These are phyloP conservation scores for Hydrotaea cyrtoneurina DNA, from an alignment of 2,888 invertebrate genomes.

Conservation along the genomic window DNA sequence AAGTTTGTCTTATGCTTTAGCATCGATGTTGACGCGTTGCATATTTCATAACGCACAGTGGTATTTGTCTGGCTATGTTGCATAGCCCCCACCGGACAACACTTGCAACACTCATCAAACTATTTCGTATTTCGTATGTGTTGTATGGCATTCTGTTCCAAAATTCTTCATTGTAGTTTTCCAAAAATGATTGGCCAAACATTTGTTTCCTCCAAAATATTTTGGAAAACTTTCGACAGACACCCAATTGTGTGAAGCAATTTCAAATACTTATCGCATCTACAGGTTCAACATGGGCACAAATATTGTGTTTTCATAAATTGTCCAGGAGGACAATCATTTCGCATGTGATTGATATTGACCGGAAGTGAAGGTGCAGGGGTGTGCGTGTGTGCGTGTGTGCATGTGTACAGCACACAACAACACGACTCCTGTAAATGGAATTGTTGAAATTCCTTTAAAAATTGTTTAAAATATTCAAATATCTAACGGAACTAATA, in stretches of 20 bases:
- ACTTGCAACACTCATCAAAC: neutral
- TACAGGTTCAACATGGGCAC: slow-evolving; percentile 38
- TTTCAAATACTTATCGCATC: neutral
- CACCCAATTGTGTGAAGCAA: neutral
- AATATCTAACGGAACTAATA: neutral
- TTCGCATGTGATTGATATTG: no score
- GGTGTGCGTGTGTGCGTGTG: slow-evolving; percentile 27
- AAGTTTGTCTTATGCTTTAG: no score
- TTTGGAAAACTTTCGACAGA: slow-evolving; percentile 1
- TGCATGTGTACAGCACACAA: no score
- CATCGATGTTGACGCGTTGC: no score
- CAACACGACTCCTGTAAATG: slow-evolving; percentile 34
- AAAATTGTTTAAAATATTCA: slow-evolving; percentile 69
- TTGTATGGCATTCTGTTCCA: slow-evolving; percentile 33
- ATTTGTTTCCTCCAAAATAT: slow-evolving; percentile 36
- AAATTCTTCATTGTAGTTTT: slow-evolving; percentile 48
- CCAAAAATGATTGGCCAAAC: neutral
- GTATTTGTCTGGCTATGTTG: no score
- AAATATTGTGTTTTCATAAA: slow-evolving; percentile 66
- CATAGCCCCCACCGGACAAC: neutral
- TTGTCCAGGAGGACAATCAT: no score
- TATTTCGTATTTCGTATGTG: neutral
- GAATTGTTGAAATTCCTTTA: slow-evolving; percentile 44
- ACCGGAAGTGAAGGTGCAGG: neutral
- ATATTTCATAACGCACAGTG: no score